Conservation (phyloP, 2,113 vertebrate genomes). For the Notiomystis cincta region DNA sequence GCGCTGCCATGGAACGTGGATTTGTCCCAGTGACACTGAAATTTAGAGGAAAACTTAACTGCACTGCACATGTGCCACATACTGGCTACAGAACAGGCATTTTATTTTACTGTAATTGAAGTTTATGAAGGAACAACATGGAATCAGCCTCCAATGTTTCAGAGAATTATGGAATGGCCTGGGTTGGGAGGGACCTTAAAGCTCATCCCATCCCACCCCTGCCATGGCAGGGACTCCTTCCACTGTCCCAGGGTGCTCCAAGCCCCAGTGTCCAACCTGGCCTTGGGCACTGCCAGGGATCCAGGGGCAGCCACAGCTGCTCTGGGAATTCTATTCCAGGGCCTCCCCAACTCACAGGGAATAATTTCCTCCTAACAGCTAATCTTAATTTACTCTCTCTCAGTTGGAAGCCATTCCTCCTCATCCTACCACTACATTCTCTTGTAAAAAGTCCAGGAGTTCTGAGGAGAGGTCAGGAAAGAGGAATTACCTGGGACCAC, state of each 20-base stretch:
- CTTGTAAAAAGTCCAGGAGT: background rate
- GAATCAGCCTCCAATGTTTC: background rate
- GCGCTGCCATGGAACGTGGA: accelerated
- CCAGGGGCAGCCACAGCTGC: background rate
- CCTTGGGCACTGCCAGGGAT: background rate
- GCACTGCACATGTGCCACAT: accelerated
- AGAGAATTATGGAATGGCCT: accelerated
- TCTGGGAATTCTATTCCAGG: background rate
- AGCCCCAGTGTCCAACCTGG: background rate
- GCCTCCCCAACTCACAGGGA: accelerated
- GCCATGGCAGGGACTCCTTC: background rate
- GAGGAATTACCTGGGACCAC: background rate
- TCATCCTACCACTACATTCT: background rate
- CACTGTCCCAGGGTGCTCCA: background rate
- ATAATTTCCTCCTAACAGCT: accelerated
- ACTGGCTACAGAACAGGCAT: background rate
- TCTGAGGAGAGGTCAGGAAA: background rate
- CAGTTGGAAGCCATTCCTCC: background rate
- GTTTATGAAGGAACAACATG: accelerated
- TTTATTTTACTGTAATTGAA: accelerated
- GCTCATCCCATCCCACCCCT: background rate
- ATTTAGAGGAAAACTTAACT: accelerated
- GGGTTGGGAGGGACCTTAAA: accelerated
- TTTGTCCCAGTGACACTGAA: background rate
- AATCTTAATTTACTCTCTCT: background rate